These are phyloP conservation scores for Volucella bombylans DNA, from an alignment of 2,888 invertebrate genomes.

Conservation along the genomic window DNA sequence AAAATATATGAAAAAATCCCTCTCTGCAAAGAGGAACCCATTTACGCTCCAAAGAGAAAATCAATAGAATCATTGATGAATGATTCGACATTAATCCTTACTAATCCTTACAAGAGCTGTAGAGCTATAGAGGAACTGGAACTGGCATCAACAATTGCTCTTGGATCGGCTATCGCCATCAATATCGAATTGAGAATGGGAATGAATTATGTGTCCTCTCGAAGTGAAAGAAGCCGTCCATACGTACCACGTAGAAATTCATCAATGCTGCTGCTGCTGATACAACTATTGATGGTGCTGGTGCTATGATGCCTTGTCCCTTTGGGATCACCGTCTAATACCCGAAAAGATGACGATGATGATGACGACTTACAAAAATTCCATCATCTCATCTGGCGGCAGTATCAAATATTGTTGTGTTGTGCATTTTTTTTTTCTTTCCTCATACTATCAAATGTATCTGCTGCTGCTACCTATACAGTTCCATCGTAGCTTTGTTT, in stretches of 20 bases:
- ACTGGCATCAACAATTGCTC: slow-evolving; percentile 1
- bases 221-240: slow-evolving; percentile 56
- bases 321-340: slow-evolving; percentile 65
- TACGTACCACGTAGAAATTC: slow-evolving; percentile 34
- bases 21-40: slow-evolving; percentile 42
- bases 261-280: slow-evolving; percentile 28
- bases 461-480: neutral
- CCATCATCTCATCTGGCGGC: slow-evolving; percentile 71
- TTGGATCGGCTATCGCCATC: too few relatives aligned
- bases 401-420: slow-evolving; percentile 69
- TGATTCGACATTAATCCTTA: slow-evolving; percentile 82
- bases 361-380: slow-evolving; percentile 69
- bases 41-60: slow-evolving; percentile 45
- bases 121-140: slow-evolving; percentile 39
- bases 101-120: slow-evolving; percentile 68
- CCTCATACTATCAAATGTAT: neutral
- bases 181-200: neutral
- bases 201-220: slow-evolving; percentile 64
- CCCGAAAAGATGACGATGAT: slow-evolving; percentile 61
- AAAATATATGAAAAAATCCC: neutral
- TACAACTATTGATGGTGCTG: neutral
- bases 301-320: slow-evolving; percentile 47
- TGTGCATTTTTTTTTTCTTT: slow-evolving; percentile 15
- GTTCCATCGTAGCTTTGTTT: slow-evolving; percentile 38
- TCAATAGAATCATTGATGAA: slow-evolving; percentile 78